Conservation (phyloP, 1,140 invertebrate genomes). For the Cotesia typhae region DNA sequence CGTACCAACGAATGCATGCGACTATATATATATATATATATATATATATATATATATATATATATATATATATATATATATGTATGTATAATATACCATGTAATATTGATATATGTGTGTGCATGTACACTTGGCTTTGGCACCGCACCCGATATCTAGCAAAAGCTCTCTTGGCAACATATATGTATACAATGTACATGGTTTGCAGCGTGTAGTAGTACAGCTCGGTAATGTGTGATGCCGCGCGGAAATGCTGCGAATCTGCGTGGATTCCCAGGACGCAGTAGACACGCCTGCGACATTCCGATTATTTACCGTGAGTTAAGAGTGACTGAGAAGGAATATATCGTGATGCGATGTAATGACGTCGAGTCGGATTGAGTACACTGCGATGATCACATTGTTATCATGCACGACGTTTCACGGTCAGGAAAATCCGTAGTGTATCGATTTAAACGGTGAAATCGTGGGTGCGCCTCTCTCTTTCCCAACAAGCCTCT, state of each 20-base stretch:
- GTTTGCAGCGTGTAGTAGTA: no score
- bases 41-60: no score
- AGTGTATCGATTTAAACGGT: slow-evolving; percentile 33
- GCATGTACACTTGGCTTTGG: neutral
- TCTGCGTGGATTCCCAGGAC: slow-evolving; percentile 26
- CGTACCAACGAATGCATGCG: slow-evolving; percentile 25
- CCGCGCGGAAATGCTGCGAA: slow-evolving; percentile 1
- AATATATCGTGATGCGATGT: neutral
- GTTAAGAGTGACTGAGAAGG: neutral
- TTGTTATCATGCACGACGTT: slow-evolving; percentile 21
- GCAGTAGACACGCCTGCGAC: slow-evolving; percentile 37
- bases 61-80: no score
- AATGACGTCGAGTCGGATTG: neutral
- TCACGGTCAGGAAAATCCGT: slow-evolving; percentile 26
- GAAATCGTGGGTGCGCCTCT: slow-evolving; percentile 35
- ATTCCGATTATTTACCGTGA: slow-evolving; percentile 15
- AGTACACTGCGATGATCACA: slow-evolving; percentile 10
- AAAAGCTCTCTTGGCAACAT: slow-evolving; percentile 10
- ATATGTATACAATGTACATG: neutral
- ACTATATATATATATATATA: neutral
- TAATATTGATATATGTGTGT: slow-evolving; percentile 4
- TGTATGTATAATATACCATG: neutral
- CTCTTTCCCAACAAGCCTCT: neutral
- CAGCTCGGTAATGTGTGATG: neutral
- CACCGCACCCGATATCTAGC: slow-evolving; percentile 15